Conservation (phyloP, 2,113 vertebrate genomes). For the Pachypanchax playfairii region DNA sequence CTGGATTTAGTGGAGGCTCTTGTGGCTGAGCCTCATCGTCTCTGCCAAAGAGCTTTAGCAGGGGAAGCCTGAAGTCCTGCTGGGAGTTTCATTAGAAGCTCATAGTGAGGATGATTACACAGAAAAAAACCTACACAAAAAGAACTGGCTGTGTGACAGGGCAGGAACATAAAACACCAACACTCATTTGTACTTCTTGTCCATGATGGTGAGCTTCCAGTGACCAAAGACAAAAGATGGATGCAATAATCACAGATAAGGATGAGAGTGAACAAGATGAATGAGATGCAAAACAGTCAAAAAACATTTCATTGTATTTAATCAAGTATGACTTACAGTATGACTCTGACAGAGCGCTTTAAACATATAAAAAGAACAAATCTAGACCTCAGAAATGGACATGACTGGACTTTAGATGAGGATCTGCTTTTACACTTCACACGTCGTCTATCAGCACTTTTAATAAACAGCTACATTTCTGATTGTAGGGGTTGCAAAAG, state of each 20-base stretch:
- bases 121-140: constrained; percentile 38
- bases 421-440: background rate
- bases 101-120: constrained; percentile 57
- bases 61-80: constrained; percentile 43
- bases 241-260: too few species aligned
- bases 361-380: background rate
- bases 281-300: background rate
- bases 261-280: constrained; percentile 4
- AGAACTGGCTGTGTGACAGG: constrained; percentile 34
- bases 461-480: background rate
- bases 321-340: background rate
- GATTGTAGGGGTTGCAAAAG: background rate
- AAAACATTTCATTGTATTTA: constrained; percentile 2
- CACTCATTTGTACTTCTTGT: constrained; percentile 17
- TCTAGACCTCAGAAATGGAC: background rate
- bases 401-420: background rate
- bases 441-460: background rate
- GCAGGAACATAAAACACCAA: constrained; percentile 21
- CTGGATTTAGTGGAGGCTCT: constrained; percentile 22
- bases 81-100: constrained; percentile 60
- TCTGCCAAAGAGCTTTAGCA: constrained; percentile 29
- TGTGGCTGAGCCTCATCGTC: constrained; percentile 33
- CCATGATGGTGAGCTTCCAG: constrained; percentile 14
- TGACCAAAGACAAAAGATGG: background rate
- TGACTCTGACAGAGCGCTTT: background rate